A percentile compares a stretch with the other conserved stretches of the same genome.
phyloP scores from a whole-genome alignment of 2,888 invertebrate species.

The Melangyna quadrimaculata region DNA sequence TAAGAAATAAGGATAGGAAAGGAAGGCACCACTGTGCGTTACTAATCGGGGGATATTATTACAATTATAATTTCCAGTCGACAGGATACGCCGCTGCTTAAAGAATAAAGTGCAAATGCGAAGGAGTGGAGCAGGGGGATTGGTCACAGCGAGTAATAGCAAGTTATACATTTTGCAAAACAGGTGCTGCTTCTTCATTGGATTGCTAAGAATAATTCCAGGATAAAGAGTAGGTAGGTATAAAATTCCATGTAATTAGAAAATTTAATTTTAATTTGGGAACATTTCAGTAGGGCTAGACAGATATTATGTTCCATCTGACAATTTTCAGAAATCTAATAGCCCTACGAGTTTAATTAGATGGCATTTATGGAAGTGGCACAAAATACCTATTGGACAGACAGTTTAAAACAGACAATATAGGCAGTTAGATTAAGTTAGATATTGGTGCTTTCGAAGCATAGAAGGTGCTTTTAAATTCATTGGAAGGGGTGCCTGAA shows the following conservation, averaged over 20 bases:
- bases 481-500: too few relatives aligned
- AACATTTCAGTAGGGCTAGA: constrained; percentile 1
- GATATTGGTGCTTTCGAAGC: background rate
- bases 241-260: constrained; percentile 41
- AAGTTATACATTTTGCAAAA: background rate
- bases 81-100: constrained; percentile 59
- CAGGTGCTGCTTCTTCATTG: constrained; percentile 56
- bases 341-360: constrained; percentile 54
- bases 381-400: constrained; percentile 18
- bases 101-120: background rate
- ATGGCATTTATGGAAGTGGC: constrained; percentile 6
- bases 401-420: background rate
- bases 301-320: constrained; percentile 43
- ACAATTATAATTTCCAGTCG: constrained; percentile 71
- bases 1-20: too few relatives aligned
- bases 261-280: constrained; percentile 59
- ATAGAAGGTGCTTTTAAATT: too few relatives aligned
- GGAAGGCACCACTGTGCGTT: constrained; percentile 64
- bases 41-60: constrained; percentile 71
- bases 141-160: constrained; percentile 2
- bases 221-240: background rate
- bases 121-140: background rate
- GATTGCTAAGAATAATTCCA: background rate
- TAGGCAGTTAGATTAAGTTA: background rate
- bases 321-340: constrained; percentile 43